Evolutionary conservation across 2,113 vertebrate species (phyloP).

Genomic region (Tachysurus vachellii): DNA sequence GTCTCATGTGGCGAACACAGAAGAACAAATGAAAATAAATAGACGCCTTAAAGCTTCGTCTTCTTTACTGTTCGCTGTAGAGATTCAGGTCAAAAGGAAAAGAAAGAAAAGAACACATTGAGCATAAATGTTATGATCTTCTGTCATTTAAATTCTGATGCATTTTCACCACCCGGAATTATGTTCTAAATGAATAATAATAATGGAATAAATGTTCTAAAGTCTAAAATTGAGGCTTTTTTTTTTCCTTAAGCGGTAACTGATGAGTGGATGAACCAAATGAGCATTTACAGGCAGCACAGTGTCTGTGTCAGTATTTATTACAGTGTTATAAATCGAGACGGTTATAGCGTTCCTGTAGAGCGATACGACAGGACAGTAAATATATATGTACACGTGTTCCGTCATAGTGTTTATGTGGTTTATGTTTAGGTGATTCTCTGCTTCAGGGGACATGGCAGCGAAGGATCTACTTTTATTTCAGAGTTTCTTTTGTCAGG

Average conservation of each 20-base stretch:
- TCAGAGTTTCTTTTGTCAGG: too few relatives aligned
- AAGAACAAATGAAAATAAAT: conserved; percentile 27
- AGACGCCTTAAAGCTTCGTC: conserved; percentile 6
- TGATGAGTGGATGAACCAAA: not conserved
- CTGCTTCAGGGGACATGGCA: not conserved
- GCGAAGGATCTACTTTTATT: not conserved
- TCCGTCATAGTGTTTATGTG: conserved; percentile 8
- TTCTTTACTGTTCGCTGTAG: not conserved
- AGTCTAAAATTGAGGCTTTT: too few relatives aligned
- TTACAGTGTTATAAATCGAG: conserved; percentile 14
- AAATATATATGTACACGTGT: not conserved
- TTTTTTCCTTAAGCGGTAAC: too few relatives aligned
- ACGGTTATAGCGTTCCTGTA: not conserved
- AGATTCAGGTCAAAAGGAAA: not conserved
- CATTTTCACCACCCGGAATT: not conserved
- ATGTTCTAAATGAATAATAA: too few relatives aligned
- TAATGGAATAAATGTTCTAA: too few relatives aligned
- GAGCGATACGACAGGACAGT: not conserved
- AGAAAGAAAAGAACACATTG: not conserved
- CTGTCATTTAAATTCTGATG: not conserved
- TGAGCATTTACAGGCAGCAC: not conserved
- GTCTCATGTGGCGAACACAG: not conserved
- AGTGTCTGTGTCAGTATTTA: not conserved
- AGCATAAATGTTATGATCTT: not conserved
- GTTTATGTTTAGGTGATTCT: not conserved